A percentile compares a stretch with the other conserved stretches of the same genome.
Evolutionary conservation across 2,113 vertebrate species (phyloP).

Genomic region (Danio rerio): DNA sequence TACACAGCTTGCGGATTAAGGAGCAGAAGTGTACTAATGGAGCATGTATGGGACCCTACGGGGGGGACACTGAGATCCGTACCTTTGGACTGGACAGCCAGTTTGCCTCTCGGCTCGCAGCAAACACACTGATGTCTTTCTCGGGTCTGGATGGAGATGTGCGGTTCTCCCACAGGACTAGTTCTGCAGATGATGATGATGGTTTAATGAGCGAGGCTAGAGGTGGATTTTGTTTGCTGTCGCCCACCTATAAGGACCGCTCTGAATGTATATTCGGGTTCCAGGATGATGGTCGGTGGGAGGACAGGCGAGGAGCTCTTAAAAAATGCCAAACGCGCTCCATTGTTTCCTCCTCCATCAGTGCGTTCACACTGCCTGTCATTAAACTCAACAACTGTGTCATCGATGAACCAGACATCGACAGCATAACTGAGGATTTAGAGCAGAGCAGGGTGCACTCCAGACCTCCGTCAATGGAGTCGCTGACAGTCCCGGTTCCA

Average conservation of each 20-base stretch:
- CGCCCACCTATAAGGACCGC: constrained; percentile 83
- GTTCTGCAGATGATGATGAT: constrained; percentile 85
- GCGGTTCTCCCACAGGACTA: constrained; percentile 71
- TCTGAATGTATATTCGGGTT: constrained; percentile 79
- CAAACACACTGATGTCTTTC: constrained; percentile 82
- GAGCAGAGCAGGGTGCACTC: constrained; percentile 71
- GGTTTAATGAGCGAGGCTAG: constrained; percentile 79
- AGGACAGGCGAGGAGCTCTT: constrained; percentile 75
- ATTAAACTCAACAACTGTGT: constrained; percentile 99
- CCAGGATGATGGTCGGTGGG: constrained; percentile 75
- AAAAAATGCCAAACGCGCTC: constrained; percentile 92
- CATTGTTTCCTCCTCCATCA: constrained; percentile 96
- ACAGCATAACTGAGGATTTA: constrained; percentile 90
- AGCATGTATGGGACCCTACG: constrained; percentile 71
- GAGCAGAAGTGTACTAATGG: constrained; percentile 86
- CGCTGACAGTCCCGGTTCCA: constrained; percentile 82
- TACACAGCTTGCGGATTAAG: constrained; percentile 87
- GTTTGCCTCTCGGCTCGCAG: constrained; percentile 78
- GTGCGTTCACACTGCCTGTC: constrained; percentile 94
- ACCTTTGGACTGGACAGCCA: constrained; percentile 71
- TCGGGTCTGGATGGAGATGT: constrained; percentile 70
- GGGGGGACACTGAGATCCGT: constrained; percentile 76
- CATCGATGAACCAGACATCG: constrained; percentile 94
- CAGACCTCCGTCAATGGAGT: constrained; percentile 86
- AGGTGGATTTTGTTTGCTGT: constrained; percentile 75